A percentile compares a stretch with the other conserved stretches of the same genome.
phyloP scores from a whole-genome alignment of 2,113 vertebrate species.

The Petaurus breviceps region DNA sequence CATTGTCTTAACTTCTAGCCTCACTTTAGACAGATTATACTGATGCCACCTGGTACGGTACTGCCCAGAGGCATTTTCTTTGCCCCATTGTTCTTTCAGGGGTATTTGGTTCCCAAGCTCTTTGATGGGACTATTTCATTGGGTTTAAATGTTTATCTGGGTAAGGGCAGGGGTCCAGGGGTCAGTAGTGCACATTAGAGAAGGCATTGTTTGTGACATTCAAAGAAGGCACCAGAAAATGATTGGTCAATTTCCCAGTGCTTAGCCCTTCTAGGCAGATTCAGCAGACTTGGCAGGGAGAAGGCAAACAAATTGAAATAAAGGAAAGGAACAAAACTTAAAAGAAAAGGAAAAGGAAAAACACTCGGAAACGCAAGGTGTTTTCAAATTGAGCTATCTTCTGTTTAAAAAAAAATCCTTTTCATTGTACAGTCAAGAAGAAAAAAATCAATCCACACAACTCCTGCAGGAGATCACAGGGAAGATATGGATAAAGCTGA shows the following conservation, averaged over 20 bases:
- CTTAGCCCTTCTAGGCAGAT: slow-evolving; percentile 75
- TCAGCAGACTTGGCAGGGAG: slow-evolving; percentile 65
- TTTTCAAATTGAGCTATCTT: not conserved
- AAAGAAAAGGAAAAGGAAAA: not conserved
- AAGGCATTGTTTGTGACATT: slow-evolving; percentile 71
- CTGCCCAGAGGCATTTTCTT: slow-evolving; percentile 21
- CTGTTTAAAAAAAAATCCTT: not conserved
- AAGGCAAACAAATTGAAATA: slow-evolving; percentile 42
- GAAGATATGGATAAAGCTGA: not conserved
- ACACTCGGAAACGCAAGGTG: not conserved
- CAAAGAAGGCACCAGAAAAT: slow-evolving; percentile 58
- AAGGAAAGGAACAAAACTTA: slow-evolving; percentile 32
- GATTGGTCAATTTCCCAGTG: slow-evolving; percentile 75
- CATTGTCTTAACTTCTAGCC: slow-evolving; percentile 19
- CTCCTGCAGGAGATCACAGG: not conserved
- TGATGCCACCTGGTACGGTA: slow-evolving; percentile 39
- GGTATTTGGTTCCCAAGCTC: slow-evolving; percentile 59
- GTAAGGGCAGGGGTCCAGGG: slow-evolving; percentile 68
- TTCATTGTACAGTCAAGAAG: not conserved
- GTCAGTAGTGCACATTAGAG: slow-evolving; percentile 73
- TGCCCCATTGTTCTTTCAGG: slow-evolving; percentile 52
- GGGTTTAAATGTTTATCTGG: slow-evolving; percentile 68
- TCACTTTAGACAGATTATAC: slow-evolving; percentile 14
- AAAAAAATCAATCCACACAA: not conserved
- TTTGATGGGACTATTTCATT: slow-evolving; percentile 80